Conservation (phyloP, 2,113 vertebrate genomes). For the Ardeotis arabs region DNA sequence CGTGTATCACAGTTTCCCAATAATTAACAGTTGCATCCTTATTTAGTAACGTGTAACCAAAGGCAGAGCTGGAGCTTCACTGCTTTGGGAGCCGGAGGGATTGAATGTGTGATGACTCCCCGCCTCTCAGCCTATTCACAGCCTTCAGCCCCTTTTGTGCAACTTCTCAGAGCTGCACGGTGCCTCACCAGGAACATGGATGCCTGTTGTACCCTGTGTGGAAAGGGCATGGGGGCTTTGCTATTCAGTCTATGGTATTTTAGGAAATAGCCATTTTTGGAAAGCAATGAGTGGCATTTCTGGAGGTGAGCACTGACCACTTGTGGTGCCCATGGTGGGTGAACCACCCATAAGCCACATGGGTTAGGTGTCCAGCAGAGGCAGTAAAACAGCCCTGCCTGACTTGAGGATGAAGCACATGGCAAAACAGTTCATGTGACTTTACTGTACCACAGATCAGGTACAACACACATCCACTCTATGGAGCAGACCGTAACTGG, state of each 20-base stretch:
- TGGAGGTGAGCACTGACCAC: not conserved
- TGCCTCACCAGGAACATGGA: fast-evolving
- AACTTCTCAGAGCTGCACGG: not conserved
- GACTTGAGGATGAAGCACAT: not conserved
- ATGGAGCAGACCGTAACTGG: not conserved
- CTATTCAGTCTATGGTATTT: fast-evolving
- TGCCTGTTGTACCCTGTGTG: too few relatives aligned
- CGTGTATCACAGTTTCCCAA: not conserved
- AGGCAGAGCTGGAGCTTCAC: not conserved
- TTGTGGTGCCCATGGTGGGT: fast-evolving
- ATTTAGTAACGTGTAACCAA: not conserved
- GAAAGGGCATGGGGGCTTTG: not conserved
- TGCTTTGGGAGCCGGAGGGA: fast-evolving
- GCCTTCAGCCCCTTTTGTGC: not conserved
- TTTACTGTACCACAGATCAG: not conserved
- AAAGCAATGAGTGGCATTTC: not conserved
- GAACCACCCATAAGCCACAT: not conserved
- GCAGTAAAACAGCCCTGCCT: fast-evolving
- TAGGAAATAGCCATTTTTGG: not conserved
- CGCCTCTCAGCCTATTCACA: not conserved
- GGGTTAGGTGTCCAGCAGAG: not conserved
- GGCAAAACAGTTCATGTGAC: fast-evolving
- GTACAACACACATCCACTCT: not conserved
- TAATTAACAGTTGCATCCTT: not conserved
- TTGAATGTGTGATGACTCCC: fast-evolving